Evolutionary conservation across 1,140 invertebrate species (phyloP), one percentile per base, ranked within the genome.

Genomic region (Zeugodacus cucurbitae): DNA sequence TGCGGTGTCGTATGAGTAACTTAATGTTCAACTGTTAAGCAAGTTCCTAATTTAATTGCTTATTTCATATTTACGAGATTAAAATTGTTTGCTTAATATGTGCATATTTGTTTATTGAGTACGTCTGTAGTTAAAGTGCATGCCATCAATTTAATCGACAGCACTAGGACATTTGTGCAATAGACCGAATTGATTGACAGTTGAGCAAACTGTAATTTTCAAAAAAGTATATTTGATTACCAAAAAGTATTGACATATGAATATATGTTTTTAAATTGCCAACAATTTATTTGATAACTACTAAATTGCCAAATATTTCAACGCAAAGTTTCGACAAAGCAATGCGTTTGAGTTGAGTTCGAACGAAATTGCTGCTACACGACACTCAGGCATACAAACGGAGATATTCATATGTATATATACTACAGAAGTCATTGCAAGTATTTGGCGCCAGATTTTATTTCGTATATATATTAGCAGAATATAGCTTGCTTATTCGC

Each of bases 91-190:
- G 22, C 67, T 37, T 37, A 74, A 11, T 6, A n/a, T 22, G 20
- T 34, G 4, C 64, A 34, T 17, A 34, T 67, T 14, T 41, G 20
- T 44, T n/a, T 62, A n/a, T 4, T 26, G 1, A 0, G 6, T 26
- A 17, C 58, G 1, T 62, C n/a, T 26, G 3, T 10, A 26, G 20
- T 57, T 3, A 11, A 26, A 54, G 26, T 3, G 10, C 41, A 26
- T 29, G 7, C 34, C 54, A 57, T 32, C n/a, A 54, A 44, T 41
- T 64, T 4, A 87, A 3, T 62, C 11, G 5, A 41, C 7, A 37
- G 20, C 29, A 41, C 7, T 87, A 37, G 44, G 1, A 87, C 59
- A 87, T 87, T 64, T 87, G 86, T 87, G 86, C 86, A 87, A 37
- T 29, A 62, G 86, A 59, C 11, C 4, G 34, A 6, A 62, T 7